A percentile compares a stretch with the other conserved stretches of the same genome.
Conservation (phyloP, 1,140 invertebrate genomes). For the Achroia grisella region DNA sequence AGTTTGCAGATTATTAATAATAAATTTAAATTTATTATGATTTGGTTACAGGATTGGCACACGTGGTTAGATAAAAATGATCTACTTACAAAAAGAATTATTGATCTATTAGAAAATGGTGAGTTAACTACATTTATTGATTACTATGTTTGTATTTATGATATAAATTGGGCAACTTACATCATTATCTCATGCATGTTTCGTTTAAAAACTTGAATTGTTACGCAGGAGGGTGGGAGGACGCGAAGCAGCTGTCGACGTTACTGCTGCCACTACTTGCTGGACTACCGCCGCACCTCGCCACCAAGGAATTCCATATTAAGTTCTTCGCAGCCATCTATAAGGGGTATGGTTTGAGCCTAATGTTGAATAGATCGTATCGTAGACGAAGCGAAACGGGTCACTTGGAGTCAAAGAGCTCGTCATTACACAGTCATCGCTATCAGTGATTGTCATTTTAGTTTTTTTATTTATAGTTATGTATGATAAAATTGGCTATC, state of each 20-base stretch:
- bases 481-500: too few species aligned
- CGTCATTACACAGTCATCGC: too few species aligned
- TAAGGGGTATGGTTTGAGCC: slow-evolving; percentile 29
- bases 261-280: slow-evolving; percentile 33
- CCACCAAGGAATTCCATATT: slow-evolving; percentile 29
- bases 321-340: slow-evolving; percentile 32
- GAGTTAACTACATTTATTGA: slow-evolving; percentile 6
- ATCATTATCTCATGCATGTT: too few species aligned
- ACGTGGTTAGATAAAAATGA: slow-evolving; percentile 41
- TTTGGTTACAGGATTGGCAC: slow-evolving; percentile 36
- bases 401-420: too few species aligned
- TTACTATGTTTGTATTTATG: too few species aligned
- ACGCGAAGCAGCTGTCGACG: slow-evolving; percentile 19
- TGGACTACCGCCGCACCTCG: slow-evolving; percentile 24
- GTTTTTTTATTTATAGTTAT: too few species aligned
- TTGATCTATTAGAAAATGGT: slow-evolving; percentile 44
- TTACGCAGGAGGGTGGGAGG: slow-evolving; percentile 35
- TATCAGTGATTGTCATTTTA: too few species aligned
- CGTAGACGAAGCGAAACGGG: too few species aligned
- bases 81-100: slow-evolving; percentile 32
- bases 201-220: background rate
- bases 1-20: too few species aligned
- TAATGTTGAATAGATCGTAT: too few species aligned
- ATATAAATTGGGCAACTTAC: too few species aligned
- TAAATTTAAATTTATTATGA: background rate